Percentiles rank a stretch among this genome's conserved stretches.
Evolutionary conservation across 2,888 invertebrate genomes (phyloP).

Genomic region (Dicyrtoma fusca): DNA sequence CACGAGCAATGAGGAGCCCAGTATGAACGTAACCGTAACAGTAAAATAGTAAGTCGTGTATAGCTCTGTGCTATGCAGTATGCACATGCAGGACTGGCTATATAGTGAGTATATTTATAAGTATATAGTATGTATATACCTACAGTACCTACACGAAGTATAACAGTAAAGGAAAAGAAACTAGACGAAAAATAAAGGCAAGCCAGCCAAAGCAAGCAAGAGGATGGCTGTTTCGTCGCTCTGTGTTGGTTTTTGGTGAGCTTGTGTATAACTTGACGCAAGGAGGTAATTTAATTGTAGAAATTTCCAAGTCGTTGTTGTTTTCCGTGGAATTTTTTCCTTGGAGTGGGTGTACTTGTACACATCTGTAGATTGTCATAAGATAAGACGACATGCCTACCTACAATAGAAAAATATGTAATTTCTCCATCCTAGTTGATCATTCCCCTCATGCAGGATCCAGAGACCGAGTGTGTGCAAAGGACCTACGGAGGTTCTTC

Average conservation of each 20-base stretch:
- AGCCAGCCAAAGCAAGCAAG: conserved; percentile 3
- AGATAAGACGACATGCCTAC: conserved; percentile 27
- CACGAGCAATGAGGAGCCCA: no score
- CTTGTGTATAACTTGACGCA: conserved; percentile 8
- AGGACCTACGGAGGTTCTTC: neutral
- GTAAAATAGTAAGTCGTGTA: no score
- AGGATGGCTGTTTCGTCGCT: neutral
- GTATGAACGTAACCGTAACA: no score
- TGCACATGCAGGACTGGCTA: no score
- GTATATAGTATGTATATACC: no score
- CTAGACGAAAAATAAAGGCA: no score
- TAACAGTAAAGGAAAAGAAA: no score
- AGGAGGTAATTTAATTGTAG: conserved; percentile 29
- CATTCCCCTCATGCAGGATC: conserved; percentile 24
- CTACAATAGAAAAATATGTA: conserved; percentile 33
- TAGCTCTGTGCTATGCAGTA: no score
- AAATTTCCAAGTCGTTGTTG: neutral
- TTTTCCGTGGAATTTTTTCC: conserved; percentile 12
- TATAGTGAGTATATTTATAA: no score
- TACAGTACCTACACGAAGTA: no score
- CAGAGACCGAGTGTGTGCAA: neutral
- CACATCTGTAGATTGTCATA: conserved; percentile 2
- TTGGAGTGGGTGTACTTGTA: conserved; percentile 14
- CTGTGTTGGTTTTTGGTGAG: no score
- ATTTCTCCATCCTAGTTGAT: conserved; percentile 22